These are phyloP conservation scores for Podotricha telesiphe DNA, from an alignment of 2,888 invertebrate species.

Conservation along the genomic window DNA sequence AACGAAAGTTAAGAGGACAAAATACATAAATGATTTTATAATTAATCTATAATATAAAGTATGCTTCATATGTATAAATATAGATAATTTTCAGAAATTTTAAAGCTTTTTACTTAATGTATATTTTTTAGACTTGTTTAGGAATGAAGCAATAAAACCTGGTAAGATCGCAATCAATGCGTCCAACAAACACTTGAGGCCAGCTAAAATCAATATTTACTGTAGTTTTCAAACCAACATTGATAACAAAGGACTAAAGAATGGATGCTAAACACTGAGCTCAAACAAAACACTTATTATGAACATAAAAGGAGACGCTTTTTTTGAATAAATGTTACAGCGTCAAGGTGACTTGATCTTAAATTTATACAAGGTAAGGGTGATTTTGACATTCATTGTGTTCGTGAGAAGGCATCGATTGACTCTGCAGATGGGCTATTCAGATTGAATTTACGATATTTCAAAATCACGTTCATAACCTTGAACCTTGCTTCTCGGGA, in stretches of 20 bases:
- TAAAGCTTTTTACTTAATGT: too few relatives aligned
- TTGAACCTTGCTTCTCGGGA: conserved; percentile 75
- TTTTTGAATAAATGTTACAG: conserved; percentile 44
- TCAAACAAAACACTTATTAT: conserved; percentile 67
- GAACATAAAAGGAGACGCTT: conserved; percentile 50
- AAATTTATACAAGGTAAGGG: conserved; percentile 31
- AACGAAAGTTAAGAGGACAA: conserved; percentile 75
- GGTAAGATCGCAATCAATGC: conserved; percentile 50
- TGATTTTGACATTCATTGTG: conserved; percentile 36
- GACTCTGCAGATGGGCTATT: conserved; percentile 63
- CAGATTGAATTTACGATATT: conserved; percentile 78
- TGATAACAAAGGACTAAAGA: conserved; percentile 77
- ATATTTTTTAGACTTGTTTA: background rate
- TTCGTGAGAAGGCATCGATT: conserved; percentile 76
- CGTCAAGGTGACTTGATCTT: conserved; percentile 35
- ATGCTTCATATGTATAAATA: too few relatives aligned
- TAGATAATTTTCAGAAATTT: too few relatives aligned
- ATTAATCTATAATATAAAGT: background rate
- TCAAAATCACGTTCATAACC: conserved; percentile 77
- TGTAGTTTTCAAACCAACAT: conserved; percentile 57
- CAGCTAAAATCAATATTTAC: conserved; percentile 69
- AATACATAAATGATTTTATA: conserved; percentile 29
- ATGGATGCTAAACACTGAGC: conserved; percentile 71
- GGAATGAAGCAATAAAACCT: conserved; percentile 49
- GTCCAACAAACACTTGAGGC: conserved; percentile 56